A percentile compares a stretch with the other conserved stretches of the same genome.
phyloP scores from a whole-genome alignment of 2,113 vertebrate species.

The Pseudolaguvia tuberculata region DNA sequence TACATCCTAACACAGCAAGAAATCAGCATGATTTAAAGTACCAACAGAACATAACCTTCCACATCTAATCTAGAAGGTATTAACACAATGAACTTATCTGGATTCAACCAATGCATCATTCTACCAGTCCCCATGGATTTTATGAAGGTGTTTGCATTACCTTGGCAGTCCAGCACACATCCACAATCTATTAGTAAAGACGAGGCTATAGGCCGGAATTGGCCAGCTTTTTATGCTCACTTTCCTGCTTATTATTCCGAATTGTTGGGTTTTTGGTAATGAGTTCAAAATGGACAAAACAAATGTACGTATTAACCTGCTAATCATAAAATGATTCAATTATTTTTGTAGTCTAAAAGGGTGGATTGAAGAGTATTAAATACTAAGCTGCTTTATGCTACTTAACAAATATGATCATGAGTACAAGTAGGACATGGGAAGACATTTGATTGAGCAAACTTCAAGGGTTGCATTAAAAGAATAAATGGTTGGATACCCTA shows the following conservation, averaged over 20 bases:
- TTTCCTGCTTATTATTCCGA: constrained; percentile 15
- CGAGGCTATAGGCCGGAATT: constrained; percentile 10
- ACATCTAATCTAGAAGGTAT: constrained; percentile 11
- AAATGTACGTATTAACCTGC: constrained; percentile 25
- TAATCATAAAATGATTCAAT: constrained; percentile 34
- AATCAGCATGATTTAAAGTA: constrained; percentile 41
- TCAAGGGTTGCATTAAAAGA: constrained; percentile 16
- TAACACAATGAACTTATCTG: background rate
- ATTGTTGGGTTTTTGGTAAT: constrained; percentile 28
- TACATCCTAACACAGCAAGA: constrained; percentile 40
- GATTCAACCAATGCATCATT: constrained; percentile 10
- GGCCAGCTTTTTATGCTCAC: constrained; percentile 8
- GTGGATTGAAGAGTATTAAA: constrained; percentile 18
- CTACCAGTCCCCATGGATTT: background rate
- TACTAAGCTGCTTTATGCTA: constrained; percentile 10
- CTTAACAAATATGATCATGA: constrained; percentile 2
- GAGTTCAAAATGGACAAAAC: constrained; percentile 23
- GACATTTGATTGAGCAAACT: background rate
- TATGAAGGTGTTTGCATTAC: background rate
- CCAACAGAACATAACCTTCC: constrained; percentile 28
- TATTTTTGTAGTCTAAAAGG: constrained; percentile 22
- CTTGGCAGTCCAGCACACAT: background rate
- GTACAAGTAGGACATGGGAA: background rate
- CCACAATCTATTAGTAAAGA: constrained; percentile 3
- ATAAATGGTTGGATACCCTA: constrained; percentile 1